These are phyloP conservation scores for Strongylocentrotus purpuratus DNA, from an alignment of 35 echinoderm and acorn worm species.

Conservation along the genomic window DNA sequence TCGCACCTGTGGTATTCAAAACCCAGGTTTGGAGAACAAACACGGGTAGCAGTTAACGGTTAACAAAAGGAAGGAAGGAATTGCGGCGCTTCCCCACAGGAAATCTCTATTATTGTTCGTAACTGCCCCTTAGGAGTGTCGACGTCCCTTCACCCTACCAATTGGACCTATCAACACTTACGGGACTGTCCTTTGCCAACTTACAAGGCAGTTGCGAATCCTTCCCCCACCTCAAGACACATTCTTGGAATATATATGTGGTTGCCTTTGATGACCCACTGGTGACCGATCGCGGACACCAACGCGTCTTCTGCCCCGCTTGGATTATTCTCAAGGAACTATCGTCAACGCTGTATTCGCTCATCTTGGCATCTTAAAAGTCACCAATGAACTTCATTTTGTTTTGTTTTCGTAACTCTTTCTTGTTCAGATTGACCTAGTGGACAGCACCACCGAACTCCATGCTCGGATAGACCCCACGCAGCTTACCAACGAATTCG, in stretches of 20 bases:
- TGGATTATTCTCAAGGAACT: conserved; percentile 2
- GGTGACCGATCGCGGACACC: neutral
- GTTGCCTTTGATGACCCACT: neutral
- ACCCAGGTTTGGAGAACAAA: neutral
- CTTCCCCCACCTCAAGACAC: neutral
- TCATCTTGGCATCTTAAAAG: neutral
- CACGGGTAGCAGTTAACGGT: neutral
- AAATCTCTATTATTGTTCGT: neutral
- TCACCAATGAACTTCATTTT: neutral
- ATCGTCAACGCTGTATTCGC: neutral
- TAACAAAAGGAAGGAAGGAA: conserved; percentile 1
- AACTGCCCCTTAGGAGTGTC: neutral
- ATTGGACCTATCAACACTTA: neutral
- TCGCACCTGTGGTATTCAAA: neutral
- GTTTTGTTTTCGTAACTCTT: conserved; percentile 26
- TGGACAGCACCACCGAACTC: conserved; percentile 73
- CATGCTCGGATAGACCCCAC: conserved; percentile 73
- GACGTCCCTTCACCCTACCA: neutral
- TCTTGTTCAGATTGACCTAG: conserved; percentile 63
- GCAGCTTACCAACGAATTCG: conserved; percentile 83
- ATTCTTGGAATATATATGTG: neutral
- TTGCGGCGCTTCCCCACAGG: neutral
- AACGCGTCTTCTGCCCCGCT: neutral
- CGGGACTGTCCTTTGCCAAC: neutral
- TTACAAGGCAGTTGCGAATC: neutral